A percentile compares a stretch with the other conserved stretches of the same genome.
These are phyloP conservation scores for Ethmia dodecea DNA, from an alignment of 2,888 invertebrate genomes.

Conservation along the genomic window DNA sequence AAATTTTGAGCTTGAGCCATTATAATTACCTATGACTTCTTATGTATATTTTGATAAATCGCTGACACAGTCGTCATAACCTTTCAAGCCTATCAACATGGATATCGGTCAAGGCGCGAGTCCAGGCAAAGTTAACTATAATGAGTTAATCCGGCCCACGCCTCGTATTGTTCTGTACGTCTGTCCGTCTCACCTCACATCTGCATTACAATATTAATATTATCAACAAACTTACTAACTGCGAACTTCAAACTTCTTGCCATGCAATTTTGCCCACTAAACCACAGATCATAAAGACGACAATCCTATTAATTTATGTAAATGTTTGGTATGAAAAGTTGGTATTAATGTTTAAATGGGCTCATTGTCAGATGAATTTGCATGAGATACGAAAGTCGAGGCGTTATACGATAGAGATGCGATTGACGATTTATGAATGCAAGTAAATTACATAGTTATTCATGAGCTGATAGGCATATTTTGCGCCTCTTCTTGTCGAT, in stretches of 20 bases:
- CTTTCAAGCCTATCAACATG: conserved; percentile 36
- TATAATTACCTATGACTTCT: no score
- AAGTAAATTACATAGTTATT: conserved; percentile 22
- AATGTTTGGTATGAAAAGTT: conserved; percentile 20
- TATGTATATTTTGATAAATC: no score
- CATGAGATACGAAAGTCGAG: conserved; percentile 69
- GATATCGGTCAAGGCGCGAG: conserved; percentile 69
- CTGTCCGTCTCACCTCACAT: conserved; percentile 53
- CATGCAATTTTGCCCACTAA: no score
- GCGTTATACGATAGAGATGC: conserved; percentile 46
- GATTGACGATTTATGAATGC: conserved; percentile 44
- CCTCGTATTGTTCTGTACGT: conserved; percentile 66
- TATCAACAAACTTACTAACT: conserved; percentile 28
- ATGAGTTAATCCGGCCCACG: conserved; percentile 70
- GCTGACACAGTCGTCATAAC: conserved; percentile 9
- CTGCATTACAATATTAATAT: conserved; percentile 63
- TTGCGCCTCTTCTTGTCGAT: no score
- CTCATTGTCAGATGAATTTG: conserved; percentile 73
- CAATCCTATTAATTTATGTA: no score
- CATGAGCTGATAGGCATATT: conserved; percentile 4
- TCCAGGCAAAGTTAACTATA: conserved; percentile 54
- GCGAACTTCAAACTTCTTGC: no score
- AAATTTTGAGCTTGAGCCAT: no score
- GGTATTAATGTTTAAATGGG: conserved; percentile 48
- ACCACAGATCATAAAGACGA: no score